Evolutionary conservation across 2,113 vertebrate species (phyloP).

Genomic region (Mixornis gularis): DNA sequence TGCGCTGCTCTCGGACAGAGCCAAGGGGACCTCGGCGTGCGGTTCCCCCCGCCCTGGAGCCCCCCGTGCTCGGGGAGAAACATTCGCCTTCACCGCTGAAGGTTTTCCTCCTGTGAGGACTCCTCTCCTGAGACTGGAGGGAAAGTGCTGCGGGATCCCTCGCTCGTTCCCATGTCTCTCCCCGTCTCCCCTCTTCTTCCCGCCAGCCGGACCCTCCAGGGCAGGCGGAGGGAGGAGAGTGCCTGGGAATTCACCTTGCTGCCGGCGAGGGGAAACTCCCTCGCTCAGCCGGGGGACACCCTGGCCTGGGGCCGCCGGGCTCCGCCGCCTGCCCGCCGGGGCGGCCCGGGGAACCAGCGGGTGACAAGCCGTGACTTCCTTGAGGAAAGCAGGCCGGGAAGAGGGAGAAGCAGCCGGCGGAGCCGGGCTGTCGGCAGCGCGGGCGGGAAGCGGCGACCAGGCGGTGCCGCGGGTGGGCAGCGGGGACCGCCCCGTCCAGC

Average conservation of each 20-base stretch:
- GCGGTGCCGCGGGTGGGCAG: background rate
- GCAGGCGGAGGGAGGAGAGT: background rate
- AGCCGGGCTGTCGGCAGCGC: background rate
- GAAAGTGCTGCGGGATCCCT: background rate
- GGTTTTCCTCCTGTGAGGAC: background rate
- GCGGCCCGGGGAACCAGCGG: background rate
- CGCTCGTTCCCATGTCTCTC: background rate
- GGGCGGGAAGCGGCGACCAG: background rate
- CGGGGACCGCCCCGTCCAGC: background rate
- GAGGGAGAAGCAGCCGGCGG: background rate
- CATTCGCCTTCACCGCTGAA: background rate
- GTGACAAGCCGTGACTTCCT: background rate
- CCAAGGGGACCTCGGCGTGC: background rate
- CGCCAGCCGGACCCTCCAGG: background rate
- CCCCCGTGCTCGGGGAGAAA: background rate
- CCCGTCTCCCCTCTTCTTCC: background rate
- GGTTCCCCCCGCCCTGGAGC: background rate
- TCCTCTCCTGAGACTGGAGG: background rate
- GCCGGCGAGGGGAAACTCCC: background rate
- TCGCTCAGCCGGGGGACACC: background rate
- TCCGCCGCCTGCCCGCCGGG: background rate
- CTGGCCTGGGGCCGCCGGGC: background rate
- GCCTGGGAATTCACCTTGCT: background rate
- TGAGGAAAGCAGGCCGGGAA: background rate
- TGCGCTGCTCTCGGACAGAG: background rate